Evolutionary conservation across 2,797 vertebrate species (phyloP), one percentile per base, ranked within the genome.

Genomic region (Lerista edwardsae): DNA sequence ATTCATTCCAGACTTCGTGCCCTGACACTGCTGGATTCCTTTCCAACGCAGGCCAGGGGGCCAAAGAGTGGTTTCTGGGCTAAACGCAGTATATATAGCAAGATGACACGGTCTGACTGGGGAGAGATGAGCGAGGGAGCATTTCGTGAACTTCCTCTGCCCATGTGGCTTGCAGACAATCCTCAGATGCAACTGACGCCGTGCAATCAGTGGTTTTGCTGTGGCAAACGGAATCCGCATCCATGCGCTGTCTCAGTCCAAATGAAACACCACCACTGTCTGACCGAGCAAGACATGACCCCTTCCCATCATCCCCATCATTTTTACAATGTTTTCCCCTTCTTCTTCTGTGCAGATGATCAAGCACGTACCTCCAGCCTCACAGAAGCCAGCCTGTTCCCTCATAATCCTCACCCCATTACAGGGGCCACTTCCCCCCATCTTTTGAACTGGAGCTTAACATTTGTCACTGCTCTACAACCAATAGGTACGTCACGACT

Each of bases 1-100:
- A 87, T 83, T 95, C 91, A 93, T 88, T 90, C 86, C 87, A 78
- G 91, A 94, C 90, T 90, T 86, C 88, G 91, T 86, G 91, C 88
- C 84, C 74, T 85, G 88, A 93, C 93, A 91, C 82, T 85, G 91
- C 92, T 92, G 83, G 80, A 51, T 62, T 92, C 88, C 89, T 91
- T 83, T 90, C 88, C 84, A 91, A 84, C 81, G 84, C 88, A 87
- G 72, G 83, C 86, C 0, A 41, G 75, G 87, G 88, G 80, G 84
- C 85, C 1, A 0, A 0, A 51, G 81, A 82, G 86, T 27, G 29
- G n/a, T 80, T 93, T 91, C 87, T 86, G 74, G 84, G 64, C 86
- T 90, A 89, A 77, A 76, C 0, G 6, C 36, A 83, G 34, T 2
- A 0, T 73, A 84, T 25, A 83, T 39, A 19, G 61, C 11, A 2